Evolutionary conservation across 2,888 invertebrate species (phyloP), one percentile per base, ranked within the genome.

Genomic region (Meiosimyza decipiens): DNA sequence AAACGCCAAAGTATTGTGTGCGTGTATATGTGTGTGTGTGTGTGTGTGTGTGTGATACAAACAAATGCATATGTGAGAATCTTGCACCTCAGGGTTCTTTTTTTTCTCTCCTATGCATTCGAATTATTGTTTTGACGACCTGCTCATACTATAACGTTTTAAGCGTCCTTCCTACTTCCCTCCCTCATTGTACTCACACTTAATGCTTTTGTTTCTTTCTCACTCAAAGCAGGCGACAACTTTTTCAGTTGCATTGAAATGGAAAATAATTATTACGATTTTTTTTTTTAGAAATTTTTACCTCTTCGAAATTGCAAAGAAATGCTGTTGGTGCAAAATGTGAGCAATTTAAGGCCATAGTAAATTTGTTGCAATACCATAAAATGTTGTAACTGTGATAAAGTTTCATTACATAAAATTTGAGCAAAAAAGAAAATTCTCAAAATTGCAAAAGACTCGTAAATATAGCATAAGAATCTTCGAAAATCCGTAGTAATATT

Each of bases 211-310:
- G 28, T 22, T 28, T 55, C 47, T 40, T 52, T 66, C 33, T 9
- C 22, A 6, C 47, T 50, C 65, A 65, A 65, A 65, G 51, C 52
- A 52, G 50, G 18, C 49, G 50, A 22, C 49, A 73, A 68, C 66
- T 57, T 59, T 52, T 69, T 69, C 73, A 68, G 71, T 66, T 71
- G 67, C 71, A 71, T 72, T 72, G 71, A 72, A 74, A 74, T 71
- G 71, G 73, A 71, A 72, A 75, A 74, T 73, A 72, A 72, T 75
- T 70, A 75, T 74, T 73, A 72, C 9, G 40, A 40, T 7, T 40
- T 40, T 75, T 73, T n/a, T 64, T 75, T 69, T n/a, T 16, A 52
- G 62, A 62, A 33, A 40, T 40, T 66, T 66, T 18, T 55, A 55
- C 54, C 49, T 50, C 49, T 68, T 47, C 40, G 40, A 55, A 66